Evolutionary conservation across 1,140 invertebrate genomes (phyloP).

Genomic region (Euura lappo): DNA sequence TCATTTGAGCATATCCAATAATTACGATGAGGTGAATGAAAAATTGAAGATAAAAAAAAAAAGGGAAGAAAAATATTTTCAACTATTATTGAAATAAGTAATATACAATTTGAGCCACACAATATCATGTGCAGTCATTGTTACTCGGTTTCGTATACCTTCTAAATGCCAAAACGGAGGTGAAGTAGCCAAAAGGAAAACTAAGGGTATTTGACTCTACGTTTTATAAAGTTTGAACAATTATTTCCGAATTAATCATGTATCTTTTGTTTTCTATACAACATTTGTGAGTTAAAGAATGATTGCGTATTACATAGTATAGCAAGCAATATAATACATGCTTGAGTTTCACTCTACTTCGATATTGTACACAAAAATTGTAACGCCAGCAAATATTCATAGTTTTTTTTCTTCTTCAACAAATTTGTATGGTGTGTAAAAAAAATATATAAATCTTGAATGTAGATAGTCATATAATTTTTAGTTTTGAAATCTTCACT

Average conservation of each 20-base stretch:
- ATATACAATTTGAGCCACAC: neutral
- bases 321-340: neutral
- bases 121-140: neutral
- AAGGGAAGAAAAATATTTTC: neutral
- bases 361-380: neutral
- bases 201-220: neutral
- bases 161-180: neutral
- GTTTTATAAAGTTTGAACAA: neutral
- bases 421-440: conserved; percentile 13
- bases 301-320: neutral
- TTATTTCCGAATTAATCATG: neutral
- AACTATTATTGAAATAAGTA: neutral
- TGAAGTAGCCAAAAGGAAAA: neutral
- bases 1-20: conserved; percentile 1
- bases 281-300: neutral
- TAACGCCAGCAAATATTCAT: neutral
- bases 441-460: conserved; percentile 19
- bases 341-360: neutral
- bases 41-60: too few relatives aligned
- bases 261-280: neutral
- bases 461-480: conserved; percentile 39
- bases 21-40: neutral
- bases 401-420: too few relatives aligned
- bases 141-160: neutral
- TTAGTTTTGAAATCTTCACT: conserved; percentile 29